These are phyloP conservation scores for Semnornis frantzii DNA, from an alignment of 2,113 vertebrate species.

Conservation along the genomic window DNA sequence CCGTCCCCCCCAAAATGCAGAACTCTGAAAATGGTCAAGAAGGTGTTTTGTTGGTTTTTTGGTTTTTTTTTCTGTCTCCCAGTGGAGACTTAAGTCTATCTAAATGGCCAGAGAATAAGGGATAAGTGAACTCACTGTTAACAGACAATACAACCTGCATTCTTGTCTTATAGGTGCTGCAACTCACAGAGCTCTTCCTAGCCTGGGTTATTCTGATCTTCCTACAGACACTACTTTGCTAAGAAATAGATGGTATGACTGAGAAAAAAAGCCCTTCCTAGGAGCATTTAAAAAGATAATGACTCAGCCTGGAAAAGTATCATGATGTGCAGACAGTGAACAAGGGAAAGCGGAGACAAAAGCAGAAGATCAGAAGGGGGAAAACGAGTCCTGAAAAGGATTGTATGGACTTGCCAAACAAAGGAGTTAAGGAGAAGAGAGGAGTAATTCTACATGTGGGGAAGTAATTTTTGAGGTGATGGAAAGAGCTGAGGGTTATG, in stretches of 20 bases:
- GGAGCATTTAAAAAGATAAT: background rate
- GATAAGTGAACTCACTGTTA: background rate
- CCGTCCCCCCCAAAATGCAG: background rate
- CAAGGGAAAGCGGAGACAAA: background rate
- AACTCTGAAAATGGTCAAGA: background rate
- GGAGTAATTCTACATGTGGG: background rate
- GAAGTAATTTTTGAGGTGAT: background rate
- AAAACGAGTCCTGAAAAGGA: background rate
- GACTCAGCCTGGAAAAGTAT: background rate
- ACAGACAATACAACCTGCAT: background rate
- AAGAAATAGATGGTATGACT: background rate
- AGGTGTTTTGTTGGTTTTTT: accelerated
- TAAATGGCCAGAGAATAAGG: background rate
- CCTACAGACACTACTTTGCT: background rate
- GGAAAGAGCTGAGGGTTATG: background rate
- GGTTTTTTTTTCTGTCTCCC: background rate
- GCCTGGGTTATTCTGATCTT: background rate
- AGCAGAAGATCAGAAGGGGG: background rate
- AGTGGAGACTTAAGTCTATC: background rate
- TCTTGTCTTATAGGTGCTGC: background rate
- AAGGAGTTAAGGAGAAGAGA: background rate
- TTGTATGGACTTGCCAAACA: constrained; percentile 11
- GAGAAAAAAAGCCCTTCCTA: background rate
- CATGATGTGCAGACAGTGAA: background rate
- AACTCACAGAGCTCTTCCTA: background rate